A percentile compares a stretch with the other conserved stretches of the same genome.
Conservation (phyloP, 2,888 invertebrate species). For the Drosophila hamatofila region DNA sequence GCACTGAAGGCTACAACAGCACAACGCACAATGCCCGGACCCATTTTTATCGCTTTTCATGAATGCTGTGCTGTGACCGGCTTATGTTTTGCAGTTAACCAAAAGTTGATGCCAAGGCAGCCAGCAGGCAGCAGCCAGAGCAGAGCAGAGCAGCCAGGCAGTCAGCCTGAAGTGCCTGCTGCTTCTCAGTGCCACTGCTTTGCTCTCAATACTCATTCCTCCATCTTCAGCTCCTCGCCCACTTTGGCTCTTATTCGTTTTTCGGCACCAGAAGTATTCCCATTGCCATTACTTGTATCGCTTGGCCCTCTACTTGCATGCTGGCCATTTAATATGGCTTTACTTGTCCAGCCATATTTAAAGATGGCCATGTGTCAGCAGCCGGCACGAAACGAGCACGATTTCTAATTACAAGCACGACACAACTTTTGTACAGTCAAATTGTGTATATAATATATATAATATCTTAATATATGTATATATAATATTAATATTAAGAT, state of each 20-base stretch:
- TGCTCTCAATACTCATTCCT: slow-evolving; percentile 1
- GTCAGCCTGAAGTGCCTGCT: slow-evolving; percentile 45
- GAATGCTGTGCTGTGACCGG: slow-evolving; percentile 64
- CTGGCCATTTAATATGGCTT: slow-evolving; percentile 72
- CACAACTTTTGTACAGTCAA: not conserved
- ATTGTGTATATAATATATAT: not conserved
- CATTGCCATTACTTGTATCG: slow-evolving; percentile 64
- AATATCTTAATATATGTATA: not conserved
- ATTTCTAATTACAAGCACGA: not conserved
- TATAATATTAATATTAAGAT: too few relatives aligned
- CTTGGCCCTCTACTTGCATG: slow-evolving; percentile 26
- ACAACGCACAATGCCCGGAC: slow-evolving; percentile 61
- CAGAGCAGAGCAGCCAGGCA: slow-evolving; percentile 5
- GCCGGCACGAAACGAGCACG: not conserved
- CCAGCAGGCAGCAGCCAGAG: not conserved
- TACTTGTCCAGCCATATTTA: slow-evolving; percentile 25
- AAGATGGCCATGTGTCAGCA: slow-evolving; percentile 23
- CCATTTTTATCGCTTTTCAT: slow-evolving; percentile 80
- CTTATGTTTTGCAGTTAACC: slow-evolving; percentile 79
- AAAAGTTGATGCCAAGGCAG: slow-evolving; percentile 51
- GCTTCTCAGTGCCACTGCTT: slow-evolving; percentile 13
- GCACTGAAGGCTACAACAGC: slow-evolving; percentile 47
- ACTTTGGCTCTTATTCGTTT: slow-evolving; percentile 10
- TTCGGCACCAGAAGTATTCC: slow-evolving; percentile 36
- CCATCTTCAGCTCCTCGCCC: not conserved